Evolutionary conservation across 2,797 vertebrate genomes (phyloP).

Genomic region (Crocidura indochinensis): DNA sequence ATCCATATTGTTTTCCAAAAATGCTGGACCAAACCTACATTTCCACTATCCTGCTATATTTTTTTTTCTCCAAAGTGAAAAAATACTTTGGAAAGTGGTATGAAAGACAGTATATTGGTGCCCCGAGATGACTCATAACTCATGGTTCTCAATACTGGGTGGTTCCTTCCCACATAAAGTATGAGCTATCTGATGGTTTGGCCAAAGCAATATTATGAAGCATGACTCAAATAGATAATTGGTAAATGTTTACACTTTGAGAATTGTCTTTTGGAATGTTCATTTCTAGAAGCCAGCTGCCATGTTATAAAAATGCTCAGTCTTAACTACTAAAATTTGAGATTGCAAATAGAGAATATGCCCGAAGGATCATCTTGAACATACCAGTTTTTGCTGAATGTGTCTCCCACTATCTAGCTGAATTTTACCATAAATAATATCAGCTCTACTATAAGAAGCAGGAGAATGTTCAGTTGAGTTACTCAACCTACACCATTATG

Average conservation of each 20-base stretch:
- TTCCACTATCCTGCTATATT: background rate
- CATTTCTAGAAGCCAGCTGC: slow-evolving; percentile 1
- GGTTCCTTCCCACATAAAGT: background rate
- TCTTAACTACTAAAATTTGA: slow-evolving; percentile 11
- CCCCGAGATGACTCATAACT: background rate
- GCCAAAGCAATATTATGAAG: background rate
- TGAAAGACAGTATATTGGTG: background rate
- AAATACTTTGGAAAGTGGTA: background rate
- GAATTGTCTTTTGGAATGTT: slow-evolving; percentile 35
- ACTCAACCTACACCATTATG: background rate
- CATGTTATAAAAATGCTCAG: slow-evolving; percentile 25
- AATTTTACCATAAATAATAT: background rate
- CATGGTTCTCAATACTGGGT: background rate
- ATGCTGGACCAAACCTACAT: too few relatives aligned
- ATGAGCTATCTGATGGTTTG: background rate
- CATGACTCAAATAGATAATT: slow-evolving; percentile 4
- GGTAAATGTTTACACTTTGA: slow-evolving; percentile 3
- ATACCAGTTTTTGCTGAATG: background rate
- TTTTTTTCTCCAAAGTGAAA: background rate
- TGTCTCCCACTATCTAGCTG: background rate
- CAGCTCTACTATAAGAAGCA: background rate
- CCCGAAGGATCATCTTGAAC: background rate
- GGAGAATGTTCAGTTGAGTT: background rate
- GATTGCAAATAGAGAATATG: background rate
- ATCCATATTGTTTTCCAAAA: too few relatives aligned